phyloP scores from a whole-genome alignment of 2,888 invertebrate species.

The Nasonovia ribisnigri region DNA sequence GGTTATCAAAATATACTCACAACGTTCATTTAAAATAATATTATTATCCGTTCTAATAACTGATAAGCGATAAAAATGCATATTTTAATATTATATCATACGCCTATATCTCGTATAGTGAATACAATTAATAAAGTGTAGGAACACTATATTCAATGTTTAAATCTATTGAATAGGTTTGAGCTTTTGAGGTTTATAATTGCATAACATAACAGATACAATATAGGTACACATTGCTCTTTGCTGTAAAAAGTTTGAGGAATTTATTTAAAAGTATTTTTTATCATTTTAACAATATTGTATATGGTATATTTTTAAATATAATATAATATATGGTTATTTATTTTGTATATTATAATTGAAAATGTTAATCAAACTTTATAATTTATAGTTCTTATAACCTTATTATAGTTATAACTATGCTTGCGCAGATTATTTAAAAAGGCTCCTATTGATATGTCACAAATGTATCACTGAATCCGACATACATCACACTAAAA shows the following conservation, averaged over 20 bases:
- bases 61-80: background rate
- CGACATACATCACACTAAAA: background rate
- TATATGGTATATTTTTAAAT: background rate
- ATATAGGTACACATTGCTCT: background rate
- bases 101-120: background rate
- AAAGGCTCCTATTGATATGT: too few relatives aligned
- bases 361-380: background rate
- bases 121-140: background rate
- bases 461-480: background rate
- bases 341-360: background rate
- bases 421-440: background rate
- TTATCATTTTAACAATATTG: background rate
- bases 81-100: background rate
- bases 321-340: background rate
- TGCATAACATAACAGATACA: background rate
- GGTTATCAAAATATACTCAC: constrained; percentile 26
- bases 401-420: background rate
- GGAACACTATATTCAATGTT: background rate
- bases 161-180: background rate
- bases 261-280: background rate
- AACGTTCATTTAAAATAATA: background rate
- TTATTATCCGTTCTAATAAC: background rate
- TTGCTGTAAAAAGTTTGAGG: background rate
- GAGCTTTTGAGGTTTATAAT: background rate
- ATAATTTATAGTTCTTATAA: background rate